These are phyloP conservation scores for Falco peregrinus DNA, from an alignment of 2,797 vertebrate genomes.

Conservation along the genomic window DNA sequence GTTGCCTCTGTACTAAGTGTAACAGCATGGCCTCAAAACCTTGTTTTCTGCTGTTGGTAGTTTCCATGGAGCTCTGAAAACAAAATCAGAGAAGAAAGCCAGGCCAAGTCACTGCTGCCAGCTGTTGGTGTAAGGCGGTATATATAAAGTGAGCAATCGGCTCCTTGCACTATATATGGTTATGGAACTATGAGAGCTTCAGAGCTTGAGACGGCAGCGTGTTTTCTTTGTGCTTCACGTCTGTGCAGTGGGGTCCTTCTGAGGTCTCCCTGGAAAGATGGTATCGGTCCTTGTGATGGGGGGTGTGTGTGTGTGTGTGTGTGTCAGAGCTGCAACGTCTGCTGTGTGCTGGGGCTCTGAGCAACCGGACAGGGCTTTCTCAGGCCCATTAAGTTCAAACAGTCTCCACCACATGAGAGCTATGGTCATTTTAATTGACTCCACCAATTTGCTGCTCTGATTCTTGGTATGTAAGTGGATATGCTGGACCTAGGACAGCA, in stretches of 20 bases:
- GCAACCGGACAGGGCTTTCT: background rate
- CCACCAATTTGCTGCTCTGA: background rate
- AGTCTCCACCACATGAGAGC: background rate
- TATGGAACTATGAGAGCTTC: background rate
- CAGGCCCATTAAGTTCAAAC: background rate
- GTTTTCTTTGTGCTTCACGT: background rate
- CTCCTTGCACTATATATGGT: background rate
- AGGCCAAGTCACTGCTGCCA: slow-evolving; percentile 50
- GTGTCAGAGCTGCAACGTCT: background rate
- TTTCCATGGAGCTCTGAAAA: slow-evolving; percentile 50
- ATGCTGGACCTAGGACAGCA: background rate
- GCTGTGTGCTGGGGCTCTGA: background rate
- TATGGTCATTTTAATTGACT: background rate
- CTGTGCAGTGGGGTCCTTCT: background rate
- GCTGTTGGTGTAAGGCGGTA: slow-evolving; percentile 2
- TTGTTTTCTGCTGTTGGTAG: background rate
- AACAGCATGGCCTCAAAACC: background rate
- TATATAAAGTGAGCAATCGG: background rate
- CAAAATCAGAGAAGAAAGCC: slow-evolving; percentile 27
- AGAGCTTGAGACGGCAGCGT: background rate
- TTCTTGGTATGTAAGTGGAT: background rate
- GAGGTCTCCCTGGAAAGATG: background rate
- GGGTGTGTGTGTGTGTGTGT: background rate
- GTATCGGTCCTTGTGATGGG: background rate
- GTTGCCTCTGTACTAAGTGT: background rate